phyloP scores from a whole-genome alignment of 2,797 vertebrate species.

The Pyrrhura leucotis region DNA sequence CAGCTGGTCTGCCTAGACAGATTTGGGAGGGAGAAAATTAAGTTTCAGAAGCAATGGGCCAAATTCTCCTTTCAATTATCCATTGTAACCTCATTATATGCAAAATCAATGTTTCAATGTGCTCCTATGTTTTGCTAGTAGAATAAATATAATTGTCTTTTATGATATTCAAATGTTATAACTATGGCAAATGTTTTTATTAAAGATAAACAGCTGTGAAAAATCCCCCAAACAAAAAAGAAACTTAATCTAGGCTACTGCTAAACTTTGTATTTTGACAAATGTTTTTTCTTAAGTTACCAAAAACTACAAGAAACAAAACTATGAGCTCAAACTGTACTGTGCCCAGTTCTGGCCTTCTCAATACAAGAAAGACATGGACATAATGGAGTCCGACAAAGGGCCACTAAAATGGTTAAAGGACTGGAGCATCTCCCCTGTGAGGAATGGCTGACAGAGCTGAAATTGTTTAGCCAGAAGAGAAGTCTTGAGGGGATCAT shows the following conservation, averaged over 20 bases:
- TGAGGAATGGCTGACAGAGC: not conserved
- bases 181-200: slow-evolving; percentile 26
- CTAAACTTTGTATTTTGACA: not conserved
- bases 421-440: not conserved
- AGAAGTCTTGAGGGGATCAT: fast-evolving
- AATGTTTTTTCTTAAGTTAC: not conserved
- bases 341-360: not conserved
- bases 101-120: slow-evolving; percentile 54
- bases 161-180: slow-evolving; percentile 36
- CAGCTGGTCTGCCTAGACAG: slow-evolving; percentile 43
- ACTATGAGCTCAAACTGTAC: not conserved
- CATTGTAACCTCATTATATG: slow-evolving; percentile 42
- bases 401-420: not conserved
- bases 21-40: slow-evolving; percentile 44
- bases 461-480: not conserved
- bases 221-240: not conserved
- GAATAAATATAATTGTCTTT: slow-evolving; percentile 30
- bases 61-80: slow-evolving; percentile 68
- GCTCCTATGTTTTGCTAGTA: slow-evolving; percentile 16
- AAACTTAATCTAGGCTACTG: not conserved
- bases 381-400: not conserved
- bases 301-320: not conserved
- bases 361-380: not conserved
- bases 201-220: slow-evolving; percentile 5
- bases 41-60: slow-evolving; percentile 51